A percentile compares a stretch with the other conserved stretches of the same genome.
These are phyloP conservation scores for Scaptomyza polygonia DNA, from an alignment of 2,888 invertebrate genomes.

Conservation along the genomic window DNA sequence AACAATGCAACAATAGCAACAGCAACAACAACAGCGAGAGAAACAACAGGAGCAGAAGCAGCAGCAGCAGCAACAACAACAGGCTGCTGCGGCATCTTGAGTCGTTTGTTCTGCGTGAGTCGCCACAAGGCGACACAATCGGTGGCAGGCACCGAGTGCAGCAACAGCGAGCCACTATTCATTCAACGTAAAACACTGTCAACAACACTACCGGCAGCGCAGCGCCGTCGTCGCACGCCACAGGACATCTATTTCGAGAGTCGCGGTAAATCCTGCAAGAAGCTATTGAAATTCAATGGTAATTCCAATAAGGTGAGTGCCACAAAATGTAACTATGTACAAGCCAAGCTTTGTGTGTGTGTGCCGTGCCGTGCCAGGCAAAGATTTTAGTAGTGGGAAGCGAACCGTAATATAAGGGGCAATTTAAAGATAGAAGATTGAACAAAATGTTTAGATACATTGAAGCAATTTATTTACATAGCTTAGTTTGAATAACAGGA, in stretches of 20 bases:
- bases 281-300: conserved; percentile 92
- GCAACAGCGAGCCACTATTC: conserved; percentile 46
- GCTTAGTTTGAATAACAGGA: not conserved
- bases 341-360: conserved; percentile 6
- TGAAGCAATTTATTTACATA: conserved; percentile 27
- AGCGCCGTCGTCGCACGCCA: conserved; percentile 82
- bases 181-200: conserved; percentile 57
- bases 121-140: conserved; percentile 76
- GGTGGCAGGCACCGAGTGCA: conserved; percentile 70
- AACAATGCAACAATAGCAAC: conserved; percentile 51
- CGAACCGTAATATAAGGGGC: conserved; percentile 3
- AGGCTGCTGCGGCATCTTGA: conserved; percentile 80
- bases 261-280: conserved; percentile 92
- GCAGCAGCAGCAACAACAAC: conserved; percentile 45
- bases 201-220: conserved; percentile 45
- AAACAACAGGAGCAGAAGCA: conserved; percentile 42
- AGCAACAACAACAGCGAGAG: conserved; percentile 40
- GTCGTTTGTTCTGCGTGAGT: conserved; percentile 74
- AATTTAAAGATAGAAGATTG: conserved; percentile 7
- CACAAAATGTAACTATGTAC: conserved; percentile 23
- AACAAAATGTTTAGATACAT: conserved; percentile 13
- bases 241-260: conserved; percentile 91
- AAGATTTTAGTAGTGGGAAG: conserved; percentile 11
- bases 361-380: conserved; percentile 3
- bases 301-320: conserved; percentile 90